phyloP scores from a whole-genome alignment of 2,888 invertebrate genomes.

The Zhuqinia jingwanae region DNA sequence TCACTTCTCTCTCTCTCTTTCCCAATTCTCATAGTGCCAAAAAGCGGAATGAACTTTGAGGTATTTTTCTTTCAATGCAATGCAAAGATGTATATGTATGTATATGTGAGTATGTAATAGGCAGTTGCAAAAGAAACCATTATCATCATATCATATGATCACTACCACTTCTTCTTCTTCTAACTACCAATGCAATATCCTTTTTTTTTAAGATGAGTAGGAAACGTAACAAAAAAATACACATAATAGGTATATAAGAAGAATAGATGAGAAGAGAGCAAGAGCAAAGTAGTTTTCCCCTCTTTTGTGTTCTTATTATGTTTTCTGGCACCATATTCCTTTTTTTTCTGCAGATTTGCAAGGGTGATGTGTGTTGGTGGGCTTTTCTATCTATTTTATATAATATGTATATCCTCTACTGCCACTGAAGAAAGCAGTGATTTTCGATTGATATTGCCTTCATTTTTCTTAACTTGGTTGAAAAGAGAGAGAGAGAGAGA shows the following conservation, averaged over 20 bases:
- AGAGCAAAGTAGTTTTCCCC: not conserved
- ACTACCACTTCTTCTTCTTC: no score
- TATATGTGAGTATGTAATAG: slow-evolving; percentile 4
- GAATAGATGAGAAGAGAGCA: slow-evolving; percentile 8
- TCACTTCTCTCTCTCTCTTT: no score
- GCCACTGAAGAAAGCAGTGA: slow-evolving; percentile 40
- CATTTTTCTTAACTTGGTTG: slow-evolving; percentile 60
- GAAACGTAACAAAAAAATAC: slow-evolving; percentile 5
- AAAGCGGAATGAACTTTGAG: not conserved
- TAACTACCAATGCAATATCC: no score
- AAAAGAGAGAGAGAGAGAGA: not conserved
- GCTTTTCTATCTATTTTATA: not conserved
- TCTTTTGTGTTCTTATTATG: not conserved
- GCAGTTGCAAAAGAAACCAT: slow-evolving; percentile 18
- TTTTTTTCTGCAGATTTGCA: not conserved
- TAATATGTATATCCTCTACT: no score
- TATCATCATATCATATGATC: not conserved
- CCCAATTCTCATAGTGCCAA: slow-evolving; percentile 2
- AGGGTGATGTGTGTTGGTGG: not conserved
- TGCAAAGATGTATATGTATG: no score
- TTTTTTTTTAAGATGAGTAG: slow-evolving; percentile 1
- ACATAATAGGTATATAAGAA: no score
- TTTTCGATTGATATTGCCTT: slow-evolving; percentile 67
- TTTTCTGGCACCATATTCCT: not conserved
- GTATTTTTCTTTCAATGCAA: not conserved